Conservation (phyloP, 2,797 vertebrate species). For the Kryptopterus vitreolus region DNA sequence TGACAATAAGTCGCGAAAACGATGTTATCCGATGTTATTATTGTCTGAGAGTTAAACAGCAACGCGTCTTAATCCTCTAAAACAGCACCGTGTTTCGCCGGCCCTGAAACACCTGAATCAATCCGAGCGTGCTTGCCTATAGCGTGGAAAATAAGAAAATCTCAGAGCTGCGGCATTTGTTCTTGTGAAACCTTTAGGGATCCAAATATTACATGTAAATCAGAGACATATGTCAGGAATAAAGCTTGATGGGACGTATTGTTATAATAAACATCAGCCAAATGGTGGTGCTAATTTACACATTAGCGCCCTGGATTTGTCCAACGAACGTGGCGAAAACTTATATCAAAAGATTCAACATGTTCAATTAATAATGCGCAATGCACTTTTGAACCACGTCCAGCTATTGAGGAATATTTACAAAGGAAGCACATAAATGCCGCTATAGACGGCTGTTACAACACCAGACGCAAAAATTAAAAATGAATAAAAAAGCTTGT, state of each 20-base stretch:
- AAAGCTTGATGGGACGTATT: not conserved
- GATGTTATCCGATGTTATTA: not conserved
- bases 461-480: not conserved
- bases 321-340: not conserved
- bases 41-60: not conserved
- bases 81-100: not conserved
- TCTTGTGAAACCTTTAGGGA: not conserved
- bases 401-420: not conserved
- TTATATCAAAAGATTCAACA: not conserved
- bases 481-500: not conserved
- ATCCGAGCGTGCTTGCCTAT: not conserved
- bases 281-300: not conserved
- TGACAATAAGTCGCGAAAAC: not conserved
- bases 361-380: not conserved
- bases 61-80: not conserved
- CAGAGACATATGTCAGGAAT: not conserved
- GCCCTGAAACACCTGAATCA: not conserved
- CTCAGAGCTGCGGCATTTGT: not conserved
- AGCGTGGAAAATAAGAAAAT: slow-evolving; percentile 22
- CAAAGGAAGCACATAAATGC: not conserved
- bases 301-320: not conserved
- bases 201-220: not conserved
- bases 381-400: not conserved
- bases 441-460: not conserved
- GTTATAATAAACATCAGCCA: not conserved